Evolutionary conservation across 2,113 vertebrate species (phyloP).

Genomic region (Campylomormyrus tamandua): DNA sequence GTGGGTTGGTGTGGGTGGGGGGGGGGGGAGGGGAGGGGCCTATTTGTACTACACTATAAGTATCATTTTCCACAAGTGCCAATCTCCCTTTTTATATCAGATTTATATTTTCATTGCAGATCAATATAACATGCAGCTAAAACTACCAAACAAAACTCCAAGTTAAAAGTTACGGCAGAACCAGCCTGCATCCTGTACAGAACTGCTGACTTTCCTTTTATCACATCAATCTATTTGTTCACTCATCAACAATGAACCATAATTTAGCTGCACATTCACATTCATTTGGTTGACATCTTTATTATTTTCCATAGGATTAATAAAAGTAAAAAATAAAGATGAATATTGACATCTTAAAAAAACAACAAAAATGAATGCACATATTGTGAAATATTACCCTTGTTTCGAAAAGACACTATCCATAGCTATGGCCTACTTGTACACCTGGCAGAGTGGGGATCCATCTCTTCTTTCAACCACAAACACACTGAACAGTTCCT

Average conservation of each 20-base stretch:
- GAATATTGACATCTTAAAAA: constrained; percentile 15
- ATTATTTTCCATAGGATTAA: constrained; percentile 9
- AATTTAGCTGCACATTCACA: background rate
- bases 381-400: background rate
- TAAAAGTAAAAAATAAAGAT: constrained; percentile 13
- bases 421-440: background rate
- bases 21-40: background rate
- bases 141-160: background rate
- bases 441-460: background rate
- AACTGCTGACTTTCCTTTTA: background rate
- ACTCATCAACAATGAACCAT: background rate
- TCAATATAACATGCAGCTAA: background rate
- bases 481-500: background rate
- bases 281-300: constrained; percentile 1
- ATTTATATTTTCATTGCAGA: background rate
- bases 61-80: background rate
- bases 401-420: background rate
- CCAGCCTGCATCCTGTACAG: background rate
- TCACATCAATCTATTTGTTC: background rate
- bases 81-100: background rate
- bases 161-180: background rate
- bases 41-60: background rate
- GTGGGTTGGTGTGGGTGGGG: too few species aligned
- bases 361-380: background rate
- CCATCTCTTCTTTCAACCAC: background rate